Conservation (phyloP, 2,888 invertebrate species). For the Melanostoma scalare region DNA sequence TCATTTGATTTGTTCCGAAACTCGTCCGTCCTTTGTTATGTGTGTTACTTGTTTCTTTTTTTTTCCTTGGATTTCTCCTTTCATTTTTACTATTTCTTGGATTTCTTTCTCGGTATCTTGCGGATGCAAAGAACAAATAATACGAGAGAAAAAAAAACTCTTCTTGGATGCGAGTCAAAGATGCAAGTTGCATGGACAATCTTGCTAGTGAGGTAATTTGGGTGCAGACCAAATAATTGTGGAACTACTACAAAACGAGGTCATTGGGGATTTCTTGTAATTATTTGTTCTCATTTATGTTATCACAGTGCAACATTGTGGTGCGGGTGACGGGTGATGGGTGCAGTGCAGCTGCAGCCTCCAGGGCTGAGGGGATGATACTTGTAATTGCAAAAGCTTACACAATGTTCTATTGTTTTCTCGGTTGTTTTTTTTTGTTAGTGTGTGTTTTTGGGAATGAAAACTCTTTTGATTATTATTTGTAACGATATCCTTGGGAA, state of each 20-base stretch:
- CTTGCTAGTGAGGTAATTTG: constrained; percentile 71
- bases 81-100: constrained; percentile 1
- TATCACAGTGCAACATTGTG: constrained; percentile 40
- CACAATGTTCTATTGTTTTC: constrained; percentile 59
- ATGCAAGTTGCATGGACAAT: constrained; percentile 64
- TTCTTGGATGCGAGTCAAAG: constrained; percentile 70
- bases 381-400: constrained; percentile 69
- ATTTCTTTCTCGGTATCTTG: constrained; percentile 36
- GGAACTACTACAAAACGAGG: constrained; percentile 63
- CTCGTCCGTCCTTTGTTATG: constrained; percentile 65
- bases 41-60: constrained; percentile 23
- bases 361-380: constrained; percentile 12
- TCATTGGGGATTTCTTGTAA: constrained; percentile 68
- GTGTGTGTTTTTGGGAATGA: constrained; percentile 31
- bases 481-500: constrained; percentile 53
- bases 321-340: background rate
- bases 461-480: constrained; percentile 42
- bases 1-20: constrained; percentile 72
- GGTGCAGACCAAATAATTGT: constrained; percentile 72
- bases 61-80: constrained; percentile 2
- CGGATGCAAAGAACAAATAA: constrained; percentile 40
- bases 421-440: constrained; percentile 47
- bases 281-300: constrained; percentile 68
- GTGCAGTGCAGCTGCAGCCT: background rate
- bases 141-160: constrained; percentile 4